These are phyloP conservation scores for Martes martes DNA, from an alignment of 2,113 vertebrate genomes.

Conservation along the genomic window DNA sequence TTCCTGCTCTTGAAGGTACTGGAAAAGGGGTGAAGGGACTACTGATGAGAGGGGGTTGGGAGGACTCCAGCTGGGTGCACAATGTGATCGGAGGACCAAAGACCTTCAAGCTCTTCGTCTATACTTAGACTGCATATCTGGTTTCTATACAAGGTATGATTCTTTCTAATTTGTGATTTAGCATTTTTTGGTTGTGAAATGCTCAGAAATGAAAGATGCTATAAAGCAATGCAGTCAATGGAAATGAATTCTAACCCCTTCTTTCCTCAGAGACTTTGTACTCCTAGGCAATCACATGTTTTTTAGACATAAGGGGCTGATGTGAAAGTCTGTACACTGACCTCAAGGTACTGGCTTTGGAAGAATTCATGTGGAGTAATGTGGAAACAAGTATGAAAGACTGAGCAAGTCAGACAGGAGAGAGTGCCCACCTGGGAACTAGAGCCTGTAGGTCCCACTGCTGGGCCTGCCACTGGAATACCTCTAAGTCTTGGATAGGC, in stretches of 20 bases:
- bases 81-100: neutral
- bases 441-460: neutral
- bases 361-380: neutral
- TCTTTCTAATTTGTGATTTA: neutral
- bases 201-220: neutral
- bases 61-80: no score
- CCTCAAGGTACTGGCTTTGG: neutral
- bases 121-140: neutral
- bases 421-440: neutral
- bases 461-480: neutral
- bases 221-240: neutral
- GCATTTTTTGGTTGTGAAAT: neutral
- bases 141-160: neutral
- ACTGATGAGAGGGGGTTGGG: neutral
- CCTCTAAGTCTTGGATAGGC: no score
- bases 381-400: neutral
- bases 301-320: neutral
- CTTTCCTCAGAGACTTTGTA: neutral
- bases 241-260: neutral
- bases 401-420: neutral
- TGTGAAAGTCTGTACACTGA: neutral
- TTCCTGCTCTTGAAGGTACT: neutral
- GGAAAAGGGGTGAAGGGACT: neutral
- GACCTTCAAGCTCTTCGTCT: neutral
- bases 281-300: neutral